These are phyloP conservation scores for Rhinopomastus cyanomelas DNA, from an alignment of 2,113 vertebrate species.

Conservation along the genomic window DNA sequence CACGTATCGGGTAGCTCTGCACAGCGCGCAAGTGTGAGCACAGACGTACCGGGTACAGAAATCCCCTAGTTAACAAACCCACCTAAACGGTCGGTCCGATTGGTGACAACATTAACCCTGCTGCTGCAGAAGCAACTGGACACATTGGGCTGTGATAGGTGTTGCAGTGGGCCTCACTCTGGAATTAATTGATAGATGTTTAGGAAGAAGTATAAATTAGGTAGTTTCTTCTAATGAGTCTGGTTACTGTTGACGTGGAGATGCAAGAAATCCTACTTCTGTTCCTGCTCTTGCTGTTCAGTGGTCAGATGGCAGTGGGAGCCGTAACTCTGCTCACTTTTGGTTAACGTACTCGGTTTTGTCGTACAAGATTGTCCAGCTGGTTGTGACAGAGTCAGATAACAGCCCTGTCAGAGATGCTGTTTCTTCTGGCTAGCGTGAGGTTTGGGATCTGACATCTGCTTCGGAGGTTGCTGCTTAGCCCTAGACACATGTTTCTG, in stretches of 20 bases:
- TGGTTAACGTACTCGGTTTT: neutral
- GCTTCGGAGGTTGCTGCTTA: neutral
- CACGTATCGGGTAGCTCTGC: neutral
- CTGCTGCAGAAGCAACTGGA: neutral
- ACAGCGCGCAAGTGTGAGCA: neutral
- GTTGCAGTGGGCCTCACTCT: neutral
- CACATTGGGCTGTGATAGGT: neutral
- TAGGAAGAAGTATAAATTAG: neutral
- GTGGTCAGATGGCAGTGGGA: neutral
- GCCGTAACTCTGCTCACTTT: neutral
- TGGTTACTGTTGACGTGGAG: neutral
- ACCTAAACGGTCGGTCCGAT: neutral
- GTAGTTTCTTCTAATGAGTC: neutral
- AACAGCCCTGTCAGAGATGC: neutral
- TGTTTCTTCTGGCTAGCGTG: neutral
- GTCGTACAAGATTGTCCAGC: fast-evolving
- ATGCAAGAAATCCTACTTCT: neutral
- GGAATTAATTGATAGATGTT: neutral
- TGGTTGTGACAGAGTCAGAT: neutral
- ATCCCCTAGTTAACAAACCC: neutral
- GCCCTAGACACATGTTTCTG: neutral
- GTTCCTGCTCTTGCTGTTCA: neutral
- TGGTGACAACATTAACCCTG: neutral
- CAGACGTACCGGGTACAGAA: neutral
- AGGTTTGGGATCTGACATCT: neutral